Evolutionary conservation across 2,888 invertebrate species (phyloP), one percentile per base, ranked within the genome.

Genomic region (Margaritifera margaritifera): DNA sequence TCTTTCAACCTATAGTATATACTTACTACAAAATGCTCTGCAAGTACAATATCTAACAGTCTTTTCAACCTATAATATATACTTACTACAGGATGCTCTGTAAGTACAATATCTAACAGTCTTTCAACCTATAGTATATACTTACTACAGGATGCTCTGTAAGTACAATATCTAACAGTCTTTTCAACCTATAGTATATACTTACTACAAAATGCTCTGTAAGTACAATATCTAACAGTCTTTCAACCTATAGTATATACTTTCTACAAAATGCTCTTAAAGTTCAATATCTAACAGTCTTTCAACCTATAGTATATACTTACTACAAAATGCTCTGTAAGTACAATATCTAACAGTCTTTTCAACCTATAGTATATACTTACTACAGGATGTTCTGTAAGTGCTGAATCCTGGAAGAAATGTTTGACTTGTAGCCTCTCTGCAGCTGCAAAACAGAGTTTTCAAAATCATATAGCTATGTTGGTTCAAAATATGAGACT

Each of bases 391-490:
- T 83, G 85, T 31, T 84, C 83, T 19, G 85, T 80, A 27, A 87
- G 69, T 0, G 87, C 87, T 50, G 88, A 86, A 68, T 88, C 88
- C 58, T 87, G 82, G 78, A 89, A 89, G 75, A 89, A 89, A 66
- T 86, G 84, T 60, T 86, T 79, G 31, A 87, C 88, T 72, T 88
- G 87, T 51, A 88, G 71, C 55, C 88, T 75, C 69, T 89, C 89
- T 42, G 86, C 85, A 71, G 88, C 89, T 89, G 81, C n/a, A 82
- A 84, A 27, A 51, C 15, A 42, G 42, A 42, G 15, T 42, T 42
- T 42, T 42, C 15, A 42, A 42, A 42, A n/a, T 6, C 24, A 60
- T 53, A 56, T 8, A 25, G 54, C 25, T 8, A 53, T 24, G 54
- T 8, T 27, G 20, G 18, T 22, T 54, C 24, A 54, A 62, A 42